Evolutionary conservation across 2,888 invertebrate genomes (phyloP).

Genomic region (Rotaria macrura): DNA sequence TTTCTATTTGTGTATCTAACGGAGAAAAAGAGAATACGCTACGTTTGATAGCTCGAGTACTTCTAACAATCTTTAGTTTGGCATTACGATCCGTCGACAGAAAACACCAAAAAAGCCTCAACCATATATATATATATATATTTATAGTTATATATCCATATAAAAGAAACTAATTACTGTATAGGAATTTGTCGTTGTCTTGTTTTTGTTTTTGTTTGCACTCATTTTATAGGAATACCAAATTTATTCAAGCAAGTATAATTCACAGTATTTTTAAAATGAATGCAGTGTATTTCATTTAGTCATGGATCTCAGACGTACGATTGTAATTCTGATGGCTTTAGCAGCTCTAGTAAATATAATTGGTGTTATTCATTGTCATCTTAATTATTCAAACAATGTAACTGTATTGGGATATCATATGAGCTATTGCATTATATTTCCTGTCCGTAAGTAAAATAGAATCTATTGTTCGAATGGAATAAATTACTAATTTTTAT

Average conservation of each 20-base stretch:
- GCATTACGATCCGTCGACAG: neutral
- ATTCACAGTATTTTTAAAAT: neutral
- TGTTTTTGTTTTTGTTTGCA: too few relatives aligned
- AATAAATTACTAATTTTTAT: too few relatives aligned
- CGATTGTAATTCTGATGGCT: neutral
- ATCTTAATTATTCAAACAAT: neutral
- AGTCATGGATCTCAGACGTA: neutral
- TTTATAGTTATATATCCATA: too few relatives aligned
- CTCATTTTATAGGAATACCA: too few relatives aligned
- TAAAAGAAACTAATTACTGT: too few relatives aligned
- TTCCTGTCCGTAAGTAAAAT: neutral
- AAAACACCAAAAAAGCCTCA: neutral
- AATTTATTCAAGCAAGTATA: neutral
- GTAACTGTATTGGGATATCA: neutral
- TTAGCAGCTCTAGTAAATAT: neutral
- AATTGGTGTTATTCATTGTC: slow-evolving; percentile 2
- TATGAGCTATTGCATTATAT: neutral
- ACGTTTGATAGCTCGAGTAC: neutral
- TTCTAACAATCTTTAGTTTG: neutral
- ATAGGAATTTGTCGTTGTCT: too few relatives aligned
- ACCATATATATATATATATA: too few relatives aligned
- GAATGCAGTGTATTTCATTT: neutral
- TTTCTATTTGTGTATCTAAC: neutral
- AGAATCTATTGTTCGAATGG: too few relatives aligned
- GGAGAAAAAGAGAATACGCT: neutral